Evolutionary conservation across 2,888 invertebrate genomes (phyloP), one percentile per base, ranked within the genome.

Genomic region (Lacanobia oleracea): DNA sequence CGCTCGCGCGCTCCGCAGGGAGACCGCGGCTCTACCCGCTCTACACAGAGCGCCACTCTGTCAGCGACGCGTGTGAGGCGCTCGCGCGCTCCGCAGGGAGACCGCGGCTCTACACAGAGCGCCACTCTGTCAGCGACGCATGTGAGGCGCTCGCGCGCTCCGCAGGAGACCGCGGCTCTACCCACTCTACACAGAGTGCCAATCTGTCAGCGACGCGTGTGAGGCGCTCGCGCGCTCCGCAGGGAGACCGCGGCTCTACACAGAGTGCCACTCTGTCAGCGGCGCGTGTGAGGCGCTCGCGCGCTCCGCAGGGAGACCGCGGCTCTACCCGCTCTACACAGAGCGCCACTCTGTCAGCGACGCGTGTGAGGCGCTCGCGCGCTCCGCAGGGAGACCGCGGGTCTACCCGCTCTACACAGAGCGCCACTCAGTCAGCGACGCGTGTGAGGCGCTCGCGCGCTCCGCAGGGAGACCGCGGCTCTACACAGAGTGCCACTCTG

Each of bases 361-460:
- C 27, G 8, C 40, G n/a, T 16, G 23, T 14, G 27, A 7, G 37
- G 18, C 23, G 23, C n/a, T 16, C 9, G 3, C 14, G 43, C 2
- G 12, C 4, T 67, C 69, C 61, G 57, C 68, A 67, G 71, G 61
- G 61, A 67, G 75, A 56, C 33, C 5, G 5, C 2, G 33, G 33
- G n/a, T n/a, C n/a, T n/a, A n/a, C n/a, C n/a, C n/a, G n/a, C 33
- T 33, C 33, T 33, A 33, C 33, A 33, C 33, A 33, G 6, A 2
- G 33, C 33, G 6, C 6, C 33, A 6, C 6, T 33, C 6, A 6
- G n/a, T n/a, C n/a, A n/a, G n/a, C n/a, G n/a, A n/a, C n/a, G n/a
- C n/a, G n/a, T n/a, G n/a, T n/a, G n/a, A n/a, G n/a, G n/a, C n/a
- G n/a, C n/a, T n/a, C n/a, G n/a, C n/a, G n/a, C n/a, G n/a, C n/a